Base-by-base conservation (phyloP, 2,888 invertebrate species). In the Apotomis capreana region DNA sequence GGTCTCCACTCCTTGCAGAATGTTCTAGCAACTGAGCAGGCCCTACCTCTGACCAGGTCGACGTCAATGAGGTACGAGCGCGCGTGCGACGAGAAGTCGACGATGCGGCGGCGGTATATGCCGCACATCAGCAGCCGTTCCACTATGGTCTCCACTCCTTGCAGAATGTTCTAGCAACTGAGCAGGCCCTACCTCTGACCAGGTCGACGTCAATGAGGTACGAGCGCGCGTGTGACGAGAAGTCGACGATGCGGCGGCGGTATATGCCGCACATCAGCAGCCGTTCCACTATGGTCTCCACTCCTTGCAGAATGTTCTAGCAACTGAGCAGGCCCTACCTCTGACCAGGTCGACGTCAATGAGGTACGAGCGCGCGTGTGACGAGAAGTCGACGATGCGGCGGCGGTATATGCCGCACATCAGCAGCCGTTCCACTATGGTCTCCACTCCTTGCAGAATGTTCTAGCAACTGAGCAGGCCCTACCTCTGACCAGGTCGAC, bases 181-280 rank as follows among this genome's bases (percentile, higher is more conserved):
- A 74, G 74, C 74, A 8, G 26, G 13, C 6, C 36, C 40, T 91
- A 97, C 98, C 98, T 96, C 98, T 95, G 70, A 99, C 98, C 82
- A 99, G 95, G 92, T 99, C 99, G 68, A 99, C 97, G 94, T 99
- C 99, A 77, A 99, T 99, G 59, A 98, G 95, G 84, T 98, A 98
- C 15, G 98, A 97, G 87, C 98, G 97, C 10, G 97, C 94, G 87
- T 97, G 96, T 74, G 96, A 95, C 69, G 98, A 95, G 78, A 97
- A 97, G 91, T 96, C 96, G 68, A 98, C 94, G 81, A 98, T 97
- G 82, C 97, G 95, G 12, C 93, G 87, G 64, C 92, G 87, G 79
- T 92, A 92, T 3, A 91, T 92, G 73, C 93, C 91, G 59, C 90
- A 85, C 92, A 92, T 92, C 63, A 93, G 78, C 61, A 92, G 79